These are phyloP conservation scores for Otolemur garnettii DNA, from an alignment of 2,113 vertebrate species.

Conservation along the genomic window DNA sequence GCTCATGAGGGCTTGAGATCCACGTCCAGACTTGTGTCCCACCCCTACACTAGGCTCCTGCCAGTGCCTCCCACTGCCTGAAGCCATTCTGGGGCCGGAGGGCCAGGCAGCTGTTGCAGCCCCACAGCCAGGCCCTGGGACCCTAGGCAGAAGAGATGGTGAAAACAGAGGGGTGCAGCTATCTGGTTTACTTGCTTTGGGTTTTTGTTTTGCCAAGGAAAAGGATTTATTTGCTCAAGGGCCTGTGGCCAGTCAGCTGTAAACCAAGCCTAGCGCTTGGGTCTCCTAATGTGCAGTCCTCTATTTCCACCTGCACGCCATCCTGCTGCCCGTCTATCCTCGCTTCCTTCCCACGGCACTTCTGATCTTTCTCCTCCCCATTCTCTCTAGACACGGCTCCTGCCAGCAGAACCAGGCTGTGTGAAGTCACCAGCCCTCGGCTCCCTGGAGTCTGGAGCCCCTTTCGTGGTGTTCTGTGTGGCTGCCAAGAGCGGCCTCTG, in stretches of 20 bases:
- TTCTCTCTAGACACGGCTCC: conserved; percentile 1
- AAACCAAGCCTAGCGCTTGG: not conserved
- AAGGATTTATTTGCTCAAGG: not conserved
- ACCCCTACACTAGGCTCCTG: not conserved
- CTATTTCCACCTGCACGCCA: not conserved
- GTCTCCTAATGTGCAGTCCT: not conserved
- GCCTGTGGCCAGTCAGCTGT: not conserved
- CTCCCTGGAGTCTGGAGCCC: conserved; percentile 82
- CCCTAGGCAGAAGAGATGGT: too few relatives aligned
- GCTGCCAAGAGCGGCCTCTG: conserved; percentile 71
- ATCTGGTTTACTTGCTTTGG: not conserved
- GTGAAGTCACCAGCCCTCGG: conserved; percentile 44
- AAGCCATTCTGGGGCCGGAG: not conserved
- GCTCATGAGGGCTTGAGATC: not conserved
- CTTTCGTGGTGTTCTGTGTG: conserved; percentile 72
- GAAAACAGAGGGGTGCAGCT: not conserved
- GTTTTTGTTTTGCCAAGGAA: not conserved
- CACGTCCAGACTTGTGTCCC: not conserved
- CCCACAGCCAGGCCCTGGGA: not conserved
- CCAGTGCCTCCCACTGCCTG: not conserved
- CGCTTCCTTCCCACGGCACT: not conserved
- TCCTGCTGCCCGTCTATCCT: not conserved
- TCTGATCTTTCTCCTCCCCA: conserved; percentile 18
- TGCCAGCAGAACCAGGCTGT: not conserved
- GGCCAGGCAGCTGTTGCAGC: not conserved